Base-by-base conservation (phyloP, 30 jellyfish, hydroid and myxozoan genomes). In the Aurelia aurita complex sp. Pacific region DNA sequence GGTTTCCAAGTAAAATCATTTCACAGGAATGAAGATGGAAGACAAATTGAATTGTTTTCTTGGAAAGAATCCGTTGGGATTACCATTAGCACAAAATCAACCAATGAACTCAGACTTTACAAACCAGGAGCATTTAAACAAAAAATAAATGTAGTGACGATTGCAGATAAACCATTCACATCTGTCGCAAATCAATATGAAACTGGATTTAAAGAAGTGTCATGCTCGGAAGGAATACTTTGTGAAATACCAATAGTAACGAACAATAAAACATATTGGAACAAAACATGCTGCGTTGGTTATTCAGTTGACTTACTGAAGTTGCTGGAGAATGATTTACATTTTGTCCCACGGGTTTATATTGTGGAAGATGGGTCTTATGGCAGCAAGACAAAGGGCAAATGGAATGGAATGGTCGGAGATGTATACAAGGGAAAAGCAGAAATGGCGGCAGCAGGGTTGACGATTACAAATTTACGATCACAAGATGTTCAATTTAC, bases 321-420 rank as follows among this genome's bases (percentile, higher is more conserved):
- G 2, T 64, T 64, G 35, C 35, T 91, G 43, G 74, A 74, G 18
- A 79, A 67, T 43, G 96, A 91, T 57, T 55, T 91, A 64, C 34
- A 81, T 23, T 40, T 91, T 53, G 23, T 74, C 17, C 74, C 88
- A 10, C 80, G 87, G 12, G 19, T 91, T 36, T 81, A 91, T 66
- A 51, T 91, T 33, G 98, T 91, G 1, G 81, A 86, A 73, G 98
- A 91, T 67, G 95, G 92, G 16, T 76, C 36, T 12, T 91, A 91
- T 57, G 98, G 98, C 34, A 86, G 85, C 10, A 54, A 43, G 3
- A 79, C 61, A 17, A 70, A 79, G 55, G 99, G 97, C 18, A 36
- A 43, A 46, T 94, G 99, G 99, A 77, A 79, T 75, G 99, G 99
- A 16, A 74, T 94, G 96, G 64, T 94, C 14, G 97, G 97, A 38